Conservation (phyloP, 2,113 vertebrate species). For the Osmerus eperlanus region DNA sequence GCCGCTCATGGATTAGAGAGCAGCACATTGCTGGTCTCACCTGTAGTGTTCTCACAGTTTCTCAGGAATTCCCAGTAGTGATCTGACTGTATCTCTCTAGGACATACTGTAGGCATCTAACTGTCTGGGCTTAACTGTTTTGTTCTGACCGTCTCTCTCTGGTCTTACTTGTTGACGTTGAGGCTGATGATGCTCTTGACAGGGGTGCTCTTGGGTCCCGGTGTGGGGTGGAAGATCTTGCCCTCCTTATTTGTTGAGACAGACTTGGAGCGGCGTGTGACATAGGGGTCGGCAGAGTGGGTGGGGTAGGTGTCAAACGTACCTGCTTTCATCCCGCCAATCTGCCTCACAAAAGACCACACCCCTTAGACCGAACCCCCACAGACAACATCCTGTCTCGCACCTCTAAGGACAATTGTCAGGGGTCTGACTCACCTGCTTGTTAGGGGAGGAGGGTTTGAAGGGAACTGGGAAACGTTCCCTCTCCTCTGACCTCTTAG, state of each 20-base stretch:
- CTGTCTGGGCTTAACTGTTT: neutral
- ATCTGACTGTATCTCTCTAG: no score
- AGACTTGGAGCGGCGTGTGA: slow-evolving; percentile 33
- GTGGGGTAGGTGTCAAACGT: slow-evolving; percentile 77
- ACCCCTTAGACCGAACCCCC: neutral
- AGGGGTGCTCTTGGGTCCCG: slow-evolving; percentile 77
- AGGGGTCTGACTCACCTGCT: slow-evolving; percentile 65
- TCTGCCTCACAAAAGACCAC: slow-evolving; percentile 48
- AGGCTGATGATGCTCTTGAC: slow-evolving; percentile 73
- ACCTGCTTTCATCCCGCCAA: slow-evolving; percentile 83
- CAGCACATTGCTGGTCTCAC: neutral
- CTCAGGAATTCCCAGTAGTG: neutral
- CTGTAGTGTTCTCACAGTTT: neutral
- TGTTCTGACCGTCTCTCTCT: neutral
- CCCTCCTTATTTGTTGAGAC: slow-evolving; percentile 30
- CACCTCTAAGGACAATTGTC: neutral
- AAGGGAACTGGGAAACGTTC: slow-evolving; percentile 62
- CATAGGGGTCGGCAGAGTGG: slow-evolving; percentile 71
- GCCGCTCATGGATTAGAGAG: neutral
- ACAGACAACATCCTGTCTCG: neutral
- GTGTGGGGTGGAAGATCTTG: slow-evolving; percentile 69
- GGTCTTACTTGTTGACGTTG: slow-evolving; percentile 74
- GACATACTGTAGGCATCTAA: neutral
- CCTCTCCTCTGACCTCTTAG: slow-evolving; percentile 9
- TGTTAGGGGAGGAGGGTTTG: slow-evolving; percentile 82